Evolutionary conservation across 2,888 invertebrate genomes (phyloP), one percentile per base, ranked within the genome.

Genomic region (Drosophila fungiperda): DNA sequence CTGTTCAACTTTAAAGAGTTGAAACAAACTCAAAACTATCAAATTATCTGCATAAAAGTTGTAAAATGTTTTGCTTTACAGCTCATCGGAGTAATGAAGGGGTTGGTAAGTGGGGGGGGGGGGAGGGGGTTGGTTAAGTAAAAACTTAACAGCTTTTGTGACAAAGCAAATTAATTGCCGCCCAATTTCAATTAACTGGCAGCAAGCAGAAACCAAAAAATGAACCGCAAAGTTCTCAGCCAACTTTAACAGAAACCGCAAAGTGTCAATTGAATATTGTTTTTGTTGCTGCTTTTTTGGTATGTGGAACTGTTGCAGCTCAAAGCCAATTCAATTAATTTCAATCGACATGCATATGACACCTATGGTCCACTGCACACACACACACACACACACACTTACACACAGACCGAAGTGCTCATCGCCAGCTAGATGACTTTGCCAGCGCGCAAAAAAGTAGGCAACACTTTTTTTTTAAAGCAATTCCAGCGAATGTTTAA

Each of bases 121-220:
- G n/a, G n/a, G 26, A 0, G 12, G 45, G n/a, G 12, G 36, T 15
- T 17, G 17, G 45, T 17, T 17, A 29, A 8, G 23, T 45, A 23
- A 49, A 40, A 61, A 65, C 74, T 79, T 79, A 89, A 81, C 87
- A 81, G 85, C 83, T 90, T 85, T 82, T 88, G 79, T 76, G 80
- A 89, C 89, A 87, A 86, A 86, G 90, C 84, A 89, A 86, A 90
- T 87, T 87, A 87, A 87, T 87, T 89, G 84, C 90, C 85, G 78
- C 76, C 87, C 85, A 76, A 66, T 88, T 90, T 86, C 85, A 90
- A 90, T 86, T 88, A 90, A 86, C 89, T 90, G 76, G 58, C 67
- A 66, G 71, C 55, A 38, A 33, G 35, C 26, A 29, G 36, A 17
- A 3, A 50, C 68, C 26, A 26, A 49, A 49, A 70, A 50, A 26